Evolutionary conservation across 2,113 vertebrate genomes (phyloP).

Genomic region (Aptenodytes forsteri): DNA sequence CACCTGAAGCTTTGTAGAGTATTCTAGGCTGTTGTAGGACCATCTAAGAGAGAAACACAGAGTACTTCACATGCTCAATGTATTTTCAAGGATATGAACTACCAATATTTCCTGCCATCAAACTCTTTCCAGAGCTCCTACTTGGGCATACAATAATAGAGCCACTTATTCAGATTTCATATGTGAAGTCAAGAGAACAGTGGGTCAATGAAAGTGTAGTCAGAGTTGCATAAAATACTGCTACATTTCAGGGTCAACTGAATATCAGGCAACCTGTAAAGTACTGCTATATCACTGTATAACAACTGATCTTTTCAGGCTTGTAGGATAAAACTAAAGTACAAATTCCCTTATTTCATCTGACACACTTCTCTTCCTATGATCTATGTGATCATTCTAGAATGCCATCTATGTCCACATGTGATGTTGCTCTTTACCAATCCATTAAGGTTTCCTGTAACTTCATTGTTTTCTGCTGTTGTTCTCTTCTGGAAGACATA

Average conservation of each 20-base stretch:
- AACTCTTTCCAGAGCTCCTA: not conserved
- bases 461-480: not conserved
- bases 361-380: not conserved
- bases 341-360: not conserved
- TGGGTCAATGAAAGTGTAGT: not conserved
- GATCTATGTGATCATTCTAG: not conserved
- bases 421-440: not conserved
- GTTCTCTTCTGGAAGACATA: not conserved
- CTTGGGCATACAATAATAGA: not conserved
- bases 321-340: not conserved
- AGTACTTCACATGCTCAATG: not conserved
- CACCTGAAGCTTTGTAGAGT: not conserved
- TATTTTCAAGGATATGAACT: not conserved
- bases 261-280: not conserved
- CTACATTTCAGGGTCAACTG: not conserved
- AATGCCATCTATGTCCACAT: not conserved
- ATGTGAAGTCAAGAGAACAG: not conserved
- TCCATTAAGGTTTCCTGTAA: not conserved
- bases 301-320: not conserved
- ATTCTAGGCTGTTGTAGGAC: not conserved
- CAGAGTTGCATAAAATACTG: not conserved
- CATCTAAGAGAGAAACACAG: not conserved
- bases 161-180: not conserved
- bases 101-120: not conserved
- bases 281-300: not conserved